phyloP scores from a whole-genome alignment of 1,140 invertebrate species.

The Eciton burchellii region DNA sequence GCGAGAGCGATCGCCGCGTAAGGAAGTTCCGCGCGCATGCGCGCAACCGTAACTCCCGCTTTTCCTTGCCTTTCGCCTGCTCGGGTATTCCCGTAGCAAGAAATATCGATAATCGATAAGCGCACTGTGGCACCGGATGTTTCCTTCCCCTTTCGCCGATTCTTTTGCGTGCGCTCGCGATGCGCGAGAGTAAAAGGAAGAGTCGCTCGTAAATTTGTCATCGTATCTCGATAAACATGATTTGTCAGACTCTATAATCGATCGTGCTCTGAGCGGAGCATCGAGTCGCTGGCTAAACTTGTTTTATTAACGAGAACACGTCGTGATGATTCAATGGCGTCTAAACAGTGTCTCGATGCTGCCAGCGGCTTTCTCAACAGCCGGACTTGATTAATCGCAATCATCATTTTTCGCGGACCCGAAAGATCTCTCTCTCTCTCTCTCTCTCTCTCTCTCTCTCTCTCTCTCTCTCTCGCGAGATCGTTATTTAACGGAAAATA shows the following conservation, averaged over 20 bases:
- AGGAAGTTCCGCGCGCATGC: not conserved
- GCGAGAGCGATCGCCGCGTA: conserved; percentile 17
- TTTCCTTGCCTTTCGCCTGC: too few species aligned
- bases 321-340: conserved; percentile 40
- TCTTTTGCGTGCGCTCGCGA: conserved; percentile 12
- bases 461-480: too few species aligned
- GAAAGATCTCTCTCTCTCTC: too few species aligned
- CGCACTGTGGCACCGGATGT: not conserved
- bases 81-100: conserved; percentile 11
- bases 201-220: too few species aligned
- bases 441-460: too few species aligned
- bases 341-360: conserved; percentile 23
- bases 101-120: conserved; percentile 34
- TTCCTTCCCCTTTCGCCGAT: not conserved
- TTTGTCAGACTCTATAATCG: too few species aligned
- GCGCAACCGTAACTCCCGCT: not conserved
- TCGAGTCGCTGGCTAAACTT: not conserved
- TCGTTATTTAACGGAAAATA: too few species aligned
- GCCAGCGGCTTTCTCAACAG: conserved; percentile 9
- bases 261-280: too few species aligned
- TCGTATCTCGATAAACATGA: too few species aligned
- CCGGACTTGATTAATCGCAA: conserved; percentile 36
- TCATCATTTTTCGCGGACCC: too few species aligned
- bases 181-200: not conserved
- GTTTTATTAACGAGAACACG: conserved; percentile 24